Evolutionary conservation across 2,888 invertebrate species (phyloP), one percentile per base, ranked within the genome.

Genomic region (Ernsta delagoae): DNA sequence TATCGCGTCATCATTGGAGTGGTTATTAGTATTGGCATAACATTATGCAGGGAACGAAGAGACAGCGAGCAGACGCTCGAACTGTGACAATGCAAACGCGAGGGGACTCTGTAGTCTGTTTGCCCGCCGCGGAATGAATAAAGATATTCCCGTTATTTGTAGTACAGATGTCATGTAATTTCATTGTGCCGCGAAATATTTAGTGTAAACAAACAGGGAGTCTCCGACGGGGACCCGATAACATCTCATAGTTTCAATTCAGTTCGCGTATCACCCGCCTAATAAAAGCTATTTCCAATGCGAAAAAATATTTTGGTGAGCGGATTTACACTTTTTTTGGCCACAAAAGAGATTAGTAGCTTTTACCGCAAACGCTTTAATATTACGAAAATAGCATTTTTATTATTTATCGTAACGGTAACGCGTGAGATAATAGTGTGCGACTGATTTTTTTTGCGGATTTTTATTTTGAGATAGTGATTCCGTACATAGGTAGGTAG

Each of bases 91-190:
- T 84, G 78, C 82, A 79, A 82, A 83, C 74, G 82, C 82, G 86
- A 89, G 92, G 92, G 91, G 91, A 81, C 80, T 80, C 70, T n/a
- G n/a, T n/a, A n/a, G n/a, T n/a, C n/a, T 87, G 85, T 90, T 90
- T 89, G 89, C 86, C 78, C 83, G 83, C 75, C 87, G 88, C 83
- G 86, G 86, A 89, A 93, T 93, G 93, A 93, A 93, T 93, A 92
- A 93, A 93, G 92, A 92, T 93, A 92, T 92, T 87, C 90, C 86
- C 89, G 90, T 91, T 92, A 93, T 93, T 92, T 92, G 93, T 90
- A 88, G 82, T 93, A 92, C 93, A 93, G 93, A 93, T 93, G 93
- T 93, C 92, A 92, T 92, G 92, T 93, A 92, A 92, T 92, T 88
- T 92, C 88, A 93, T 92, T 93, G 92, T 93, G 89, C 85, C 88